These are phyloP conservation scores for Chrysopa pallens DNA, from an alignment of 1,140 invertebrate species.

Conservation along the genomic window DNA sequence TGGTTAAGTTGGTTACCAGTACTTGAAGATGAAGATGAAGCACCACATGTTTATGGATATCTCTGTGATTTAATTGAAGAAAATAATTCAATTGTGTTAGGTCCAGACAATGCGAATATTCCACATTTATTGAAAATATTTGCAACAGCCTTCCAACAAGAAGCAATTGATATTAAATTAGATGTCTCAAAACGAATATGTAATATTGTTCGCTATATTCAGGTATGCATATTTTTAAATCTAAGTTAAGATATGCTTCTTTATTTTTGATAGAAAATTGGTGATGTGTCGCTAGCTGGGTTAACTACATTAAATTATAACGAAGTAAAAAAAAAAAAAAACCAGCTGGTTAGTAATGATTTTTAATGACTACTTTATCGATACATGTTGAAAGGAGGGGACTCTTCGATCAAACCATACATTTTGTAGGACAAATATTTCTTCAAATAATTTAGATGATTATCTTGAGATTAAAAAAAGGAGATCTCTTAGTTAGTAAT, in stretches of 20 bases:
- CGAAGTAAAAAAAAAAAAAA: no score
- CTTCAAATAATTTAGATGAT: no score
- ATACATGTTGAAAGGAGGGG: no score
- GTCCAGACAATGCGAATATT: conserved; percentile 51
- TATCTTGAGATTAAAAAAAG: no score
- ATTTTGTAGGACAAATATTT: no score
- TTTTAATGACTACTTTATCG: neutral
- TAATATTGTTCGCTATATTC: conserved; percentile 59
- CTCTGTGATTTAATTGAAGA: conserved; percentile 87
- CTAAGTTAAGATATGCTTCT: neutral
- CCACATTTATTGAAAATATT: conserved; percentile 58
- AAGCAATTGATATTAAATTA: conserved; percentile 54
- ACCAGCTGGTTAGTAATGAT: no score
- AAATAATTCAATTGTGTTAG: conserved; percentile 74
- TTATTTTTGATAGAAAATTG: no score
- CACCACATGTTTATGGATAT: conserved; percentile 84
- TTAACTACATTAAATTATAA: no score
- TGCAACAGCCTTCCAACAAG: conserved; percentile 69
- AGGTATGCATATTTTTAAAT: conserved; percentile 30
- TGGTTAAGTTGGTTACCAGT: conserved; percentile 95
- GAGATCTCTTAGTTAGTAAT: no score
- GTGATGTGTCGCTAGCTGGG: no score
- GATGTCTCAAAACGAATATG: conserved; percentile 43
- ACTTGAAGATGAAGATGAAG: conserved; percentile 88
- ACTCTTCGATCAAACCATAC: no score